Conservation (phyloP, 2,113 vertebrate species). For the Empidonax alnorum region DNA sequence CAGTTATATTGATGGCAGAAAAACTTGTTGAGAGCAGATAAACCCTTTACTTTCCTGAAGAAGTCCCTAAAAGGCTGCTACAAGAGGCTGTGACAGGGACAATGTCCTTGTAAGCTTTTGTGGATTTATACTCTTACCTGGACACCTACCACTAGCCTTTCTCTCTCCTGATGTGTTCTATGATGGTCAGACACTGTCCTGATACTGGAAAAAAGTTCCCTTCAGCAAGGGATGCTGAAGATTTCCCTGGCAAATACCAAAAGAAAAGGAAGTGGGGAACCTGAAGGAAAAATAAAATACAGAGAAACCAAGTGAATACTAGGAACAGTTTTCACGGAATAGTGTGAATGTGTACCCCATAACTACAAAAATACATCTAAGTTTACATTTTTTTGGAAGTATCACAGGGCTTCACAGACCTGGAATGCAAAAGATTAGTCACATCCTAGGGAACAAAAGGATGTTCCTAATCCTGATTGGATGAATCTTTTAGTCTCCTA, state of each 20-base stretch:
- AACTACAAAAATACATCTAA: background rate
- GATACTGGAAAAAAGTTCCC: background rate
- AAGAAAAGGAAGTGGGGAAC: background rate
- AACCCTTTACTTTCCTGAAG: background rate
- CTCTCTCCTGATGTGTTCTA: background rate
- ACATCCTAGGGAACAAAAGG: background rate
- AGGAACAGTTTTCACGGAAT: background rate
- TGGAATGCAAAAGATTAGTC: background rate
- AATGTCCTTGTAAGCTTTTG: background rate
- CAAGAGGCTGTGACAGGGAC: background rate
- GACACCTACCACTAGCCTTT: background rate
- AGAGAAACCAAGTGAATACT: background rate
- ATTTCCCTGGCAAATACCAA: background rate
- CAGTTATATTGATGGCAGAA: background rate
- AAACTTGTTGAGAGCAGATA: background rate
- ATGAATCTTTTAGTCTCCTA: background rate
- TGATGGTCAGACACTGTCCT: background rate
- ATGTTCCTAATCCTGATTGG: background rate
- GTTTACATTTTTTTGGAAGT: background rate
- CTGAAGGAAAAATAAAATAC: background rate
- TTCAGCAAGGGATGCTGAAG: background rate
- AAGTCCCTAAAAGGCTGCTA: background rate
- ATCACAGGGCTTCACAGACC: background rate
- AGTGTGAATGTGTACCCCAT: accelerated
- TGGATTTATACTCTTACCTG: background rate